These are phyloP conservation scores for Amphiduros pacificus DNA, from an alignment of 2,888 invertebrate species.

Conservation along the genomic window DNA sequence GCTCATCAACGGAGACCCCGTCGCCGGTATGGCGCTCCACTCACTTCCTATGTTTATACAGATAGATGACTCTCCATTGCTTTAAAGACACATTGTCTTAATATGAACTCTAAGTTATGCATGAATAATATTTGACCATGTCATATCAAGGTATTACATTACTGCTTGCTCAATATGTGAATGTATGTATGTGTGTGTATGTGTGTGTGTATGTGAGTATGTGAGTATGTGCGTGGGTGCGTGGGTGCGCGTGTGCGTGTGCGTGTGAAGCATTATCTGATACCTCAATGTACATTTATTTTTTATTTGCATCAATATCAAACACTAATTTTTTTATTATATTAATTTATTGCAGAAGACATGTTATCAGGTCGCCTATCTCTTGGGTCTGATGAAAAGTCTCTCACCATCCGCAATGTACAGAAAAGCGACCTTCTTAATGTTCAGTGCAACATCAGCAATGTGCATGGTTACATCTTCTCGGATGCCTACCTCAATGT, in stretches of 20 bases:
- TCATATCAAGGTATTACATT: too few relatives aligned
- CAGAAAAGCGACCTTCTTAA: constrained; percentile 7
- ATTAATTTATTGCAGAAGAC: not conserved
- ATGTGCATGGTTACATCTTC: constrained; percentile 10
- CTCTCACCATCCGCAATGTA: constrained; percentile 3
- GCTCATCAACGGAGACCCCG: constrained; percentile 8
- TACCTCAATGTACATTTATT: not conserved
- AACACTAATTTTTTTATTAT: not conserved
- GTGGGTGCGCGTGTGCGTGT: too few relatives aligned
- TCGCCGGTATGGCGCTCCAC: not conserved
- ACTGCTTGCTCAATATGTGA: too few relatives aligned
- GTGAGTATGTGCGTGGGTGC: too few relatives aligned
- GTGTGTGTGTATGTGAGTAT: too few relatives aligned
- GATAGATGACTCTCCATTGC: not conserved
- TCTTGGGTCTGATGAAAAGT: constrained; percentile 4
- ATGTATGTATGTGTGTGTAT: too few relatives aligned
- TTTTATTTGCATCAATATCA: not conserved
- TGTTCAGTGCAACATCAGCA: constrained; percentile 11
- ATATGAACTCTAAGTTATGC: not conserved
- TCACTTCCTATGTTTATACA: not conserved
- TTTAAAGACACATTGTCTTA: not conserved
- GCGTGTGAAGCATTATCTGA: too few relatives aligned
- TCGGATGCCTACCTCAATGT: constrained; percentile 14
- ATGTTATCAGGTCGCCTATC: not conserved
- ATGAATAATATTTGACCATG: not conserved